phyloP scores from a whole-genome alignment of 2,797 vertebrate genomes.

The Lutjanus argentimaculatus region DNA sequence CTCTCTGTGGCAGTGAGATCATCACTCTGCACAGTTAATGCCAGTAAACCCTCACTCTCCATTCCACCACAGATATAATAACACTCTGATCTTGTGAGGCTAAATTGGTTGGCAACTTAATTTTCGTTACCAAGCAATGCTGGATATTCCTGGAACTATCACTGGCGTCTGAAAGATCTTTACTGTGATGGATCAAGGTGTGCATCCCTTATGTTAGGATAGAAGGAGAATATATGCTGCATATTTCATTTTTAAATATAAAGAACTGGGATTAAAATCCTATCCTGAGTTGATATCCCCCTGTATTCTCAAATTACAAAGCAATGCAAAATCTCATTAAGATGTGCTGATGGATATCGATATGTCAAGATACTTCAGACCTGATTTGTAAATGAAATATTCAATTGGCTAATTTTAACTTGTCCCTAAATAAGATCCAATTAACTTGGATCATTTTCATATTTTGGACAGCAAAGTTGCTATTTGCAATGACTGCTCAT shows the following conservation, averaged over 20 bases:
- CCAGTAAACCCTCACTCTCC: neutral
- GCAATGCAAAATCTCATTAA: neutral
- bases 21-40: neutral
- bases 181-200: slow-evolving; percentile 2
- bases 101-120: slow-evolving; percentile 12
- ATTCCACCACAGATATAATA: neutral
- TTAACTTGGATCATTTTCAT: neutral
- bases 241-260: neutral
- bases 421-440: slow-evolving; percentile 3
- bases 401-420: slow-evolving; percentile 27
- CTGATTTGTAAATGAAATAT: slow-evolving; percentile 5
- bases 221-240: neutral
- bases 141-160: slow-evolving; percentile 34
- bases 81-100: slow-evolving; percentile 5
- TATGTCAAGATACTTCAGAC: neutral
- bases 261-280: neutral
- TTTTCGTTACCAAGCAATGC: slow-evolving; percentile 49
- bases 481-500: no score
- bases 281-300: neutral
- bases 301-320: neutral
- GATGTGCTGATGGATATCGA: slow-evolving; percentile 6
- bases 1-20: neutral
- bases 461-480: neutral
- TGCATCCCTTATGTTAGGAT: neutral
- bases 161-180: neutral